Percentiles rank a stretch among this genome's conserved stretches.
Evolutionary conservation across 2,888 invertebrate genomes (phyloP).

Genomic region (Calameuta filiformis): DNA sequence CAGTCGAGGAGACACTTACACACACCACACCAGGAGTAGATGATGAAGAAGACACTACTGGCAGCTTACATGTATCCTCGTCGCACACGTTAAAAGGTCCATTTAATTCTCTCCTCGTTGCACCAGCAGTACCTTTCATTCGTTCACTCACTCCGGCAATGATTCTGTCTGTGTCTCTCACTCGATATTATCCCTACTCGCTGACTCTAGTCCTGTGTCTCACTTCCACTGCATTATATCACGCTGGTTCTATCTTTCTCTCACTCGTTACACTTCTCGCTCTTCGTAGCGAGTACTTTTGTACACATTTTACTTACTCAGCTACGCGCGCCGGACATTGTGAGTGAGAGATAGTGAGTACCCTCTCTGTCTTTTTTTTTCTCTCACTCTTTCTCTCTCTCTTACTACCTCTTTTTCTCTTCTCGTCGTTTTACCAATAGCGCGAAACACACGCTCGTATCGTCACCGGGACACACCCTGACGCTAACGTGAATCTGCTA

Average conservation of each 20-base stretch:
- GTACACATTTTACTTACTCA: slow-evolving; percentile 15
- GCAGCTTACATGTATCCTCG: not conserved
- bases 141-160: not conserved
- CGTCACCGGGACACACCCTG: not conserved
- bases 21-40: not conserved
- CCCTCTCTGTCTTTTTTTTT: slow-evolving; percentile 7
- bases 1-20: no score
- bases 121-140: not conserved
- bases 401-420: slow-evolving; percentile 1
- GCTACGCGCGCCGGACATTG: not conserved
- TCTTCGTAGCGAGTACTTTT: slow-evolving; percentile 1
- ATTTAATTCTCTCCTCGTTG: not conserved
- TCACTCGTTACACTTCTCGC: slow-evolving; percentile 25
- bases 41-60: not conserved
- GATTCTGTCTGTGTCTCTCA: not conserved
- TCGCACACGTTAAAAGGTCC: not conserved
- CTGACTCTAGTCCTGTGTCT: not conserved
- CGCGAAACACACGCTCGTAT: not conserved
- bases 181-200: not conserved
- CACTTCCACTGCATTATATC: slow-evolving; percentile 21
- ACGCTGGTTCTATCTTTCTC: slow-evolving; percentile 30
- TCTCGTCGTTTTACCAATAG: not conserved
- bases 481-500: not conserved
- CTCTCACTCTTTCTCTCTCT: slow-evolving; percentile 6
- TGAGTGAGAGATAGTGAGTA: not conserved